phyloP scores from a whole-genome alignment of 2,888 invertebrate genomes.

The Endomychus coccineus region DNA sequence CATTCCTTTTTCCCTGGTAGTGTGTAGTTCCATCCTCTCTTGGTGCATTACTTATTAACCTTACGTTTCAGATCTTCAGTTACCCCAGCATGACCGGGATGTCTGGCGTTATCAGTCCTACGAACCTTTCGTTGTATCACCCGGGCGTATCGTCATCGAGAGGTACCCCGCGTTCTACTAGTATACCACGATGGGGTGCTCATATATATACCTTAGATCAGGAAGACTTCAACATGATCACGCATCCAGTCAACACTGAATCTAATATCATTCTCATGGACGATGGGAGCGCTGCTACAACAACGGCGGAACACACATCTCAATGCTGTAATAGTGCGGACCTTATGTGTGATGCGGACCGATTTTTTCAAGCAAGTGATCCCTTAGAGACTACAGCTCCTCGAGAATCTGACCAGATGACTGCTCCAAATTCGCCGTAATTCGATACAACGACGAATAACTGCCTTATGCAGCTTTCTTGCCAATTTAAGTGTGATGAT shows the following conservation, averaged over 20 bases:
- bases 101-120: constrained; percentile 83
- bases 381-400: constrained; percentile 44
- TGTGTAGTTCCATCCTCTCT: not conserved
- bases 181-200: constrained; percentile 71
- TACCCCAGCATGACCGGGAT: constrained; percentile 83
- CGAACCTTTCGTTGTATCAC: constrained; percentile 78
- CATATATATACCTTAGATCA: constrained; percentile 77
- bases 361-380: constrained; percentile 59
- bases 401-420: constrained; percentile 35
- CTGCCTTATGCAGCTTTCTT: constrained; percentile 42
- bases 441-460: constrained; percentile 32
- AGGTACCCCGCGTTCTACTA: constrained; percentile 58
- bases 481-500: constrained; percentile 42
- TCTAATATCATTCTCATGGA: constrained; percentile 70
- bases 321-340: constrained; percentile 42
- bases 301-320: constrained; percentile 32
- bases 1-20: constrained; percentile 13
- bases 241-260: constrained; percentile 56
- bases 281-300: constrained; percentile 48
- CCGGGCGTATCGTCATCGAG: constrained; percentile 64
- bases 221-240: constrained; percentile 92
- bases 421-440: constrained; percentile 38
- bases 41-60: constrained; percentile 1
- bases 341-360: constrained; percentile 48
- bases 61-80: constrained; percentile 73